A percentile compares a stretch with the other conserved stretches of the same genome.
Conservation (phyloP, 2,888 invertebrate genomes). For the Hypomecis punctinalis region DNA sequence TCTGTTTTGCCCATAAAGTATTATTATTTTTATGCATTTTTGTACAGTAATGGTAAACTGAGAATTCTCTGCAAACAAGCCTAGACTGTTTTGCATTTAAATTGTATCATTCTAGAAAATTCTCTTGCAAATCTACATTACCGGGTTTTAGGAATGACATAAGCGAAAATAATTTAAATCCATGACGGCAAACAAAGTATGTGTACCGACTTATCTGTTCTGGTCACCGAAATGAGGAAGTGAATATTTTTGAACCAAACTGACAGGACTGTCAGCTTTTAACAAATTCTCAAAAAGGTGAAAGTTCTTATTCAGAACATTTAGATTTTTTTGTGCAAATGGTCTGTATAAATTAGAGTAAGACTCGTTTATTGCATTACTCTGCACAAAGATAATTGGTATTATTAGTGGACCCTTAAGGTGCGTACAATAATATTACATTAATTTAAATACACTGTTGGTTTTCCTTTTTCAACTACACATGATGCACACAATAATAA, state of each 20-base stretch:
- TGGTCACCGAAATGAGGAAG: background rate
- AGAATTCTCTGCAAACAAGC: constrained; percentile 9
- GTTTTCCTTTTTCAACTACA: no score
- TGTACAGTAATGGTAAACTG: constrained; percentile 4
- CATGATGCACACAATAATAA: no score
- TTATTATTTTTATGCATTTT: background rate
- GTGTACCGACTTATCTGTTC: background rate
- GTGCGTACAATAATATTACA: no score
- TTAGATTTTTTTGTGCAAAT: no score
- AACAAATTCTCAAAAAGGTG: no score
- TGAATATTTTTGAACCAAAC: background rate
- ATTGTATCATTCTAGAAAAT: constrained; percentile 23
- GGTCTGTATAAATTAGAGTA: no score
- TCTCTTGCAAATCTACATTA: constrained; percentile 22
- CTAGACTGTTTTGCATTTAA: constrained; percentile 13
- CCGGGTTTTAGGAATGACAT: constrained; percentile 24
- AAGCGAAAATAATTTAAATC: constrained; percentile 42
- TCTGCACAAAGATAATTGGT: no score
- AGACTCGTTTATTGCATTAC: no score
- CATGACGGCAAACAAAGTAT: constrained; percentile 38
- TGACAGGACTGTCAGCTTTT: background rate
- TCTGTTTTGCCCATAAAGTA: no score
- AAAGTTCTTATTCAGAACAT: no score
- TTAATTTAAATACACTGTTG: no score
- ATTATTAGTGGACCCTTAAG: no score